These are phyloP conservation scores for Ferrisia virgata DNA, from an alignment of 2,888 invertebrate species.

Conservation along the genomic window DNA sequence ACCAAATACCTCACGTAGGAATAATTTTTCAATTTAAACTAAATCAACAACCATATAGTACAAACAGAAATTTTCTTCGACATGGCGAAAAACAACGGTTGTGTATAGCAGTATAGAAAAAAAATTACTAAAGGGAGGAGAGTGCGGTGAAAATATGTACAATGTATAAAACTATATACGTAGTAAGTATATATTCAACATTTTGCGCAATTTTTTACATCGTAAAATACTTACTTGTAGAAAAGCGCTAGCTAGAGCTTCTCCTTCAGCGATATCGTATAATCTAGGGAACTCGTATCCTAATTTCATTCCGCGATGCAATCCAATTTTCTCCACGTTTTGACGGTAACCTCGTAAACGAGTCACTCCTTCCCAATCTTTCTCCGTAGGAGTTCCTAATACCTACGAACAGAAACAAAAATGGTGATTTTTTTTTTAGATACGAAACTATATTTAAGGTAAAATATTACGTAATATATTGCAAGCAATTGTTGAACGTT, in stretches of 20 bases:
- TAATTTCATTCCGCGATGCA: conserved; percentile 72
- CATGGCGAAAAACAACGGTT: not conserved
- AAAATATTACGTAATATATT: not conserved
- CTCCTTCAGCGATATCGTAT: conserved; percentile 82
- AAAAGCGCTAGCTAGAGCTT: conserved; percentile 79
- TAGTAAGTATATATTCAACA: too few relatives aligned
- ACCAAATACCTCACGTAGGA: too few relatives aligned
- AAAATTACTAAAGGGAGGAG: not conserved
- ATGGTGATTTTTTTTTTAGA: not conserved
- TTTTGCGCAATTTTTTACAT: not conserved
- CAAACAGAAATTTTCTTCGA: not conserved
- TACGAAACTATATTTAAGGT: not conserved
- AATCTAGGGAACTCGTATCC: conserved; percentile 85
- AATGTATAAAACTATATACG: too few relatives aligned
- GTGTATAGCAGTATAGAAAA: not conserved
- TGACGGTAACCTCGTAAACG: conserved; percentile 81
- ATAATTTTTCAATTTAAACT: conserved; percentile 6
- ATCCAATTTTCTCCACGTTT: conserved; percentile 63
- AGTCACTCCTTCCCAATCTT: conserved; percentile 88
- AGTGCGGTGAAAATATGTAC: not conserved
- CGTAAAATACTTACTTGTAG: conserved; percentile 57
- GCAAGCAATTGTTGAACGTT: too few relatives aligned
- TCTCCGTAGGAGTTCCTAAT: conserved; percentile 91
- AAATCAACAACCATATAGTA: not conserved
- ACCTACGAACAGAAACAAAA: conserved; percentile 58